phyloP scores from a whole-genome alignment of 2,797 vertebrate species.

The Betta splendens region DNA sequence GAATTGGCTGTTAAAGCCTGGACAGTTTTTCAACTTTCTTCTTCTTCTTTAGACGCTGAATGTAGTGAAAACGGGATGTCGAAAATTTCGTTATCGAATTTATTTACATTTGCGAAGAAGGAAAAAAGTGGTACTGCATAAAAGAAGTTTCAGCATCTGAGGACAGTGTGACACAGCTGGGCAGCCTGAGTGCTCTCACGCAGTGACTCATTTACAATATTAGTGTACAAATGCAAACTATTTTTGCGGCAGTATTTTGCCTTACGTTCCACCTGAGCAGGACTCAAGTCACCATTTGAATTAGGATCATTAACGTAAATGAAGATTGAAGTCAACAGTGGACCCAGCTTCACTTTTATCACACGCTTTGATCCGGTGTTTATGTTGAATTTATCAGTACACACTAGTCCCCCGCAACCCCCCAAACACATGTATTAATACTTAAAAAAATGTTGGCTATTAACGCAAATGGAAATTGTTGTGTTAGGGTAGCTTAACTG shows the following conservation, averaged over 20 bases:
- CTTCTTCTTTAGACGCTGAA: background rate
- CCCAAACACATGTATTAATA: too few relatives aligned
- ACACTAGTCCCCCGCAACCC: too few relatives aligned
- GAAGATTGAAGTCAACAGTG: background rate
- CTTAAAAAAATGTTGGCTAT: too few relatives aligned
- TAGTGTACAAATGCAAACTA: background rate
- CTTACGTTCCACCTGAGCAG: conserved; percentile 19
- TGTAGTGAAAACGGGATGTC: background rate
- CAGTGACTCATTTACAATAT: background rate
- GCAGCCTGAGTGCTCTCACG: background rate
- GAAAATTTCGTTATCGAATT: background rate
- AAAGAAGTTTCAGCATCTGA: background rate
- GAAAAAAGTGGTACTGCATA: too few relatives aligned
- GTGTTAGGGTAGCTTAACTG: background rate
- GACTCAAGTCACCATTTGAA: background rate
- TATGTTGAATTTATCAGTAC: background rate
- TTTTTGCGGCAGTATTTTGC: conserved; percentile 1
- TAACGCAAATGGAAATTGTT: background rate
- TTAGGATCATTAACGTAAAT: background rate
- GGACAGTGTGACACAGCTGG: background rate
- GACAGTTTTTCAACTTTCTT: background rate
- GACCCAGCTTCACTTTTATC: background rate
- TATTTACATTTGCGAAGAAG: background rate
- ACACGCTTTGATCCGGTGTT: background rate
- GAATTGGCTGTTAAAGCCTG: background rate